Conservation (phyloP, 2,797 vertebrate species). For the Poecilia gillii region DNA sequence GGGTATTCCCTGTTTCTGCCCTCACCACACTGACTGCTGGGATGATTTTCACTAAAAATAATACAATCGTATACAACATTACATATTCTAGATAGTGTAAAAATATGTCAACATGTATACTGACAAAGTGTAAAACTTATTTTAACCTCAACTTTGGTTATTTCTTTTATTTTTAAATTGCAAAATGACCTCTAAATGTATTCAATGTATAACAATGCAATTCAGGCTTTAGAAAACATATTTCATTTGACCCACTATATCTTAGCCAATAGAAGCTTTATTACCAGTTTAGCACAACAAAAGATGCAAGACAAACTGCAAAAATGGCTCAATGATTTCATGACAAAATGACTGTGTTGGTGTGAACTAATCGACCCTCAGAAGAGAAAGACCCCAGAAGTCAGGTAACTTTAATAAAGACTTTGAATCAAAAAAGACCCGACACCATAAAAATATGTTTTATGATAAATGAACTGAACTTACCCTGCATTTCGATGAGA, state of each 20-base stretch:
- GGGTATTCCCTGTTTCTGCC: conserved; percentile 44
- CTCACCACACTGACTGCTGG: conserved; percentile 46
- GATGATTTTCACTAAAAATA: conserved; percentile 63
- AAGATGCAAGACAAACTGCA: not conserved
- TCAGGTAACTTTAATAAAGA: not conserved
- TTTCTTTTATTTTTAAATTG: not conserved
- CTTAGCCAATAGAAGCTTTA: not conserved
- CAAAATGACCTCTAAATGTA: not conserved
- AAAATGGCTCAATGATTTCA: conserved; percentile 18
- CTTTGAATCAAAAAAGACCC: not conserved
- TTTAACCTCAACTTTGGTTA: not conserved
- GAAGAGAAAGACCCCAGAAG: not conserved
- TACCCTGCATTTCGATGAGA: conserved; percentile 80
- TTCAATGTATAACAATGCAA: conserved; percentile 2
- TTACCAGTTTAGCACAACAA: conserved; percentile 26
- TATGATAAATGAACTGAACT: conserved; percentile 35
- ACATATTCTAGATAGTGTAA: not conserved
- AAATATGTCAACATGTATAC: not conserved
- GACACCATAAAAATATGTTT: not conserved
- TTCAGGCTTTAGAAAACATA: conserved; percentile 1
- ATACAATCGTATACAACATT: conserved; percentile 21
- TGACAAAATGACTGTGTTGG: not conserved
- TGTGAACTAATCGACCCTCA: conserved; percentile 29
- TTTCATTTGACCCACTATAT: conserved; percentile 40
- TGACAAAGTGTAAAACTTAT: not conserved